phyloP scores from a whole-genome alignment of 1,140 invertebrate species.

The Drosophila sechellia region DNA sequence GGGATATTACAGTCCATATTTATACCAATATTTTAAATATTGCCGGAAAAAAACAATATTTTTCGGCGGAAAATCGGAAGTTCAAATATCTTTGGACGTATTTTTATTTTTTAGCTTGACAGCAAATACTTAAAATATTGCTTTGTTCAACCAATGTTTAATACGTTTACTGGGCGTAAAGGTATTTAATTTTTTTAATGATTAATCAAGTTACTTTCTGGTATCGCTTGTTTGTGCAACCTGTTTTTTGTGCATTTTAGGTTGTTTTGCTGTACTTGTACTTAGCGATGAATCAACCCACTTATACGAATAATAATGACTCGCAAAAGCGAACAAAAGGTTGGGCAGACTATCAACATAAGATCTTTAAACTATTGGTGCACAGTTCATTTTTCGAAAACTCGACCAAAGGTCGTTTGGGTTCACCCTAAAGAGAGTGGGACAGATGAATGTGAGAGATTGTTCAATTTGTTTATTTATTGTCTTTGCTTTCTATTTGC shows the following conservation, averaged over 20 bases:
- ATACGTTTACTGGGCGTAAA: not conserved
- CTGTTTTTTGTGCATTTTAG: not conserved
- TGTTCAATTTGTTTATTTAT: conserved; percentile 61
- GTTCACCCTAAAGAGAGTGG: conserved; percentile 9
- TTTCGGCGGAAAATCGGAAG: too few species aligned
- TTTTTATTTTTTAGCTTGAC: too few species aligned
- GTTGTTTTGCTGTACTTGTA: not conserved
- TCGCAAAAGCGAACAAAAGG: not conserved
- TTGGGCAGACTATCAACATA: conserved; percentile 1
- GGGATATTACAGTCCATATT: too few species aligned
- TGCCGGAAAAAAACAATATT: too few species aligned
- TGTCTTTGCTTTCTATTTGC: conserved; percentile 57
- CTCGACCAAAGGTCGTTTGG: not conserved
- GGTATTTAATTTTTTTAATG: not conserved
- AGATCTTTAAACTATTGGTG: conserved; percentile 5
- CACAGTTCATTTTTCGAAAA: not conserved
- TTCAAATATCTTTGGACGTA: too few species aligned
- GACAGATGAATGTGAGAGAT: conserved; percentile 8
- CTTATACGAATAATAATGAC: not conserved
- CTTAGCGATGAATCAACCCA: not conserved
- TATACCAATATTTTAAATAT: too few species aligned
- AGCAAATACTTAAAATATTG: too few species aligned
- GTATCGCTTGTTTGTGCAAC: not conserved
- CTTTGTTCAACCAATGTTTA: too few species aligned
- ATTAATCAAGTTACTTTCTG: not conserved